Base-by-base conservation (phyloP, 2,888 invertebrate species). In the Beris morrisii region DNA sequence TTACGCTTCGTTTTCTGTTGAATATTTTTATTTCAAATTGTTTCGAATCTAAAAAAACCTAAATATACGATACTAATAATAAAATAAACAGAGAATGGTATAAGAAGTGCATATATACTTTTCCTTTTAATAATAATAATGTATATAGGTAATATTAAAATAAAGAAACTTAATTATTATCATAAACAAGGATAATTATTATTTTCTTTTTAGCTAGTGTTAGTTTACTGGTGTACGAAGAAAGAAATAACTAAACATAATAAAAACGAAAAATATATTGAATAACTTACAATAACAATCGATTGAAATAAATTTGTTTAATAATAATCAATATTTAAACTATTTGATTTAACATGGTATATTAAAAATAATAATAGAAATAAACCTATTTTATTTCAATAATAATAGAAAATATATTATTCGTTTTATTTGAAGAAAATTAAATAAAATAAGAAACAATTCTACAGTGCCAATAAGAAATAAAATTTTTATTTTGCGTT, bases 271-370 rank as follows among this genome's bases (percentile, higher is more conserved):
- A 22, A 22, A 52, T 61, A 63, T 56, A 65, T 46, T 53, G 48
- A 65, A 67, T 65, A 67, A 67, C 67, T 67, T 67, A 67, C 65
- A 55, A 65, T 56, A 67, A 65, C 55, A 65, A 67, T 65, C 55
- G 61, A 50, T 53, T 56, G 28, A 28, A 52, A 58, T 58, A 12
- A 58, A 28, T 58, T 31, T 38, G 1, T 38, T 7, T 38, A 38
- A 38, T 38, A 12, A 54, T 30, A 43, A 56, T 43, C 30, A 54
- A 38, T 38, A 38, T 38, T 38, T 54, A 12, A 54, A 54, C 30
- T 28, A 55, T 32, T 31, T 55, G 4, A 22, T 32, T 55, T 31
- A 32, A 55, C 32, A 55, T n/a, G 9, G 4, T 22, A 54, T 30
- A 54, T 31, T 31, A 31, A 54, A 31, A 54, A 54, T 54, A 54